Evolutionary conservation across 1,140 invertebrate genomes (phyloP), one percentile per base, ranked within the genome.

Genomic region (Arion vulgaris): DNA sequence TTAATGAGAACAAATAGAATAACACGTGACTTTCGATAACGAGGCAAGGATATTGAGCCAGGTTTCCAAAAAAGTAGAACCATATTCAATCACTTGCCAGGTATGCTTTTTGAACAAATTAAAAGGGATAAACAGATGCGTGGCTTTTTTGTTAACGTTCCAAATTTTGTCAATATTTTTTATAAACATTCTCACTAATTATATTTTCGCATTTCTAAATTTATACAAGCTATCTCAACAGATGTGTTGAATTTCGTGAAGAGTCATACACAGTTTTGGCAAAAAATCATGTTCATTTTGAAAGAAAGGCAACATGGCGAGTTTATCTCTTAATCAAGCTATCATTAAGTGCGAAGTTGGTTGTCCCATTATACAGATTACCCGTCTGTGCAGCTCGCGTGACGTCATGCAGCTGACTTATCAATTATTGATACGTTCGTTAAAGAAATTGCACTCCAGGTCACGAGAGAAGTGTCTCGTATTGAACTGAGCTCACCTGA

Each of bases 1-100:
- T 53, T 76, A 76, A 76, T 76, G 74, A 53, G 53, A 36, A 32
- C 45, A 76, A 76, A 76, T 49, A 76, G 53, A n/a, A 19, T 19
- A 36, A 66, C 62, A 32, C 62, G 28, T 66, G 74, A 36, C 49
- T 41, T 17, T 15, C 45, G 28, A 51, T 17, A 19, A 13, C 23
- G 45, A 36, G 28, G 74, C 11, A 11, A 36, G 0, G 26, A 15
- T 13, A 28, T 45, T 76, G n/a, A 38, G 2, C 19, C 36, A n/a
- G 36, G 71, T 72, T 19, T 45, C 38, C n/a, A 45, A 39, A 71
- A n/a, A 45, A 1, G 1, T 72, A n/a, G 36, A 41, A 72, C 2
- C 38, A 41, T 39, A n/a, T 72, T 66, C 62, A 57, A 57, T 57
- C 62, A 66, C 62, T 66, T 28, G 62, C 62, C 62, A 66, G 62